Base-by-base conservation (phyloP, 2,113 vertebrate genomes). In the Propithecus coquereli region DNA sequence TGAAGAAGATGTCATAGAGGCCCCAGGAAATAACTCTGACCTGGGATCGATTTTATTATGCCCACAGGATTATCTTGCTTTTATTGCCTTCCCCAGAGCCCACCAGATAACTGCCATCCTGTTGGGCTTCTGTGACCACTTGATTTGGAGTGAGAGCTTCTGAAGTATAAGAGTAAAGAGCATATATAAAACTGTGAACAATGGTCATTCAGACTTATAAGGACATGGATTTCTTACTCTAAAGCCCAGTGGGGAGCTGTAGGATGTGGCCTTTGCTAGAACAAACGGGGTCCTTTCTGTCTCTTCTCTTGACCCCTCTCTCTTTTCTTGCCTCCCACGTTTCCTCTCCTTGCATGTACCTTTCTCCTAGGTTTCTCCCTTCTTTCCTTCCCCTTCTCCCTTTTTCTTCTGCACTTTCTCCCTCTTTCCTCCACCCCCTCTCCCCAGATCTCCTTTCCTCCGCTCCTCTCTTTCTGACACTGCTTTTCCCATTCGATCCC, bases 291-390 rank as follows among this genome's bases (percentile, higher is more conserved):
- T 16, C 37, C 50, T 63, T 40, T 57, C n/a, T 54, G 2, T 47
- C 25, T 73, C 43, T 61, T 9, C 32, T 63, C 65, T 23, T 50
- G 23, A 11, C 43, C 37, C 52, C 37, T 52, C 70, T 68, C 30
- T 57, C 43, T 63, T 40, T 43, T 79, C 34, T 0, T 3, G 34
- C 27, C 52, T 22, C 45, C 4, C 5, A 0, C 9, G 27, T 68
- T 37, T n/a, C 16, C 27, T 63, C 13, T 43, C 25, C 40, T 74
- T 74, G 66, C 13, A 5, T 27, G 20, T 30, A 8, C 47, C 16
- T 25, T 5, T 43, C 14, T 43, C 20, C 70, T 77, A 27, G 6
- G 74, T 52, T 23, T 57, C 34, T 54, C 16, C 40, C 9, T 9
- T 20, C 8, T n/a, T 20, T 30, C 34, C 71, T 30, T 40, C 22